Percentiles rank a stretch among this genome's conserved stretches.
Evolutionary conservation across 2,797 vertebrate species (phyloP).

Genomic region (Ctenopoma kingsleyae): DNA sequence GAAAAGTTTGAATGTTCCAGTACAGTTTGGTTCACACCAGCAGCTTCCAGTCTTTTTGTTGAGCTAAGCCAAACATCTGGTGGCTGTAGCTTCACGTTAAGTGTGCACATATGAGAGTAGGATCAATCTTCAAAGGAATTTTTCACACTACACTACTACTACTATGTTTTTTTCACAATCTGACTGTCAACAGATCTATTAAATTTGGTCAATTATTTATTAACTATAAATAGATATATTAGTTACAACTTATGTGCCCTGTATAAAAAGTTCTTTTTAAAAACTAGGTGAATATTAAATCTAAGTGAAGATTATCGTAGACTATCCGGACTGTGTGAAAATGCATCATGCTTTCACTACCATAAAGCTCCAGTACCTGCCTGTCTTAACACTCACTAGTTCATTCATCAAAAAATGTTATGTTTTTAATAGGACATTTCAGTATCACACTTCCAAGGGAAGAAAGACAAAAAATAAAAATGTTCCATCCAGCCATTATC

Average conservation of each 20-base stretch:
- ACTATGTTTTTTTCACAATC: too few species aligned
- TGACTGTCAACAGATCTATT: too few species aligned
- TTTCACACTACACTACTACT: too few species aligned
- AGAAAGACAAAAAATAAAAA: too few species aligned
- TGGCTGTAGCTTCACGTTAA: neutral
- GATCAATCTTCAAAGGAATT: neutral
- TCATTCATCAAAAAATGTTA: neutral
- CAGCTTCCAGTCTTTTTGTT: neutral
- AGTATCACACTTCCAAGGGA: conserved; percentile 8
- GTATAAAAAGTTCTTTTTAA: too few species aligned
- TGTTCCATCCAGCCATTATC: too few species aligned
- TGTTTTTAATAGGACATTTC: neutral
- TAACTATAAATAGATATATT: neutral
- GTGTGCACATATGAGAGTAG: too few species aligned
- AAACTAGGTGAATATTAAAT: too few species aligned
- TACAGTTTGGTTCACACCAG: too few species aligned
- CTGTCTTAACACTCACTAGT: neutral
- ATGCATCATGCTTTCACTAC: neutral
- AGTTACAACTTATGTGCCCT: neutral
- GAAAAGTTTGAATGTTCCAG: neutral
- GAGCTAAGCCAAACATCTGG: neutral
- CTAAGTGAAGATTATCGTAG: too few species aligned
- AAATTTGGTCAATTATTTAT: neutral
- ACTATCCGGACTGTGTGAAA: neutral
- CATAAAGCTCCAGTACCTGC: neutral